Conservation (phyloP, 2,888 invertebrate species). For the Glomeris marginata region DNA sequence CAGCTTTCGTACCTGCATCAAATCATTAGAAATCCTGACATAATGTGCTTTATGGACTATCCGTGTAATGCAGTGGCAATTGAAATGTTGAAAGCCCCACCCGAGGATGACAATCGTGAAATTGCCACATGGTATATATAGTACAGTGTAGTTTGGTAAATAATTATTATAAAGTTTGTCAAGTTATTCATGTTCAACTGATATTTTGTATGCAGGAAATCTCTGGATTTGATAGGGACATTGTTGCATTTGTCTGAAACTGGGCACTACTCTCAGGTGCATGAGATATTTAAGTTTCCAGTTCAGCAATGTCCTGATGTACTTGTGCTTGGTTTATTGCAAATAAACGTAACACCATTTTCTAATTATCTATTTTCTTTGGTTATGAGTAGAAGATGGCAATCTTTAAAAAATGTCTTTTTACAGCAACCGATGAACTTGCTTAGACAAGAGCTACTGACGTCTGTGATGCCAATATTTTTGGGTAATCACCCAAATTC, state of each 20-base stretch:
- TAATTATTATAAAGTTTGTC: background rate
- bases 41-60: constrained; percentile 88
- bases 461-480: constrained; percentile 79
- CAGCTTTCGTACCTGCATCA: constrained; percentile 67
- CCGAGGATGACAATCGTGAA: constrained; percentile 89
- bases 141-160: background rate
- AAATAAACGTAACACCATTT: constrained; percentile 29
- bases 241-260: constrained; percentile 73
- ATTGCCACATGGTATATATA: constrained; percentile 59
- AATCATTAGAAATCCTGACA: constrained; percentile 76
- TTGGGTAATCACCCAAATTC: constrained; percentile 92
- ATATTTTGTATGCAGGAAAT: constrained; percentile 40
- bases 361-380: too few species aligned
- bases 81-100: constrained; percentile 80
- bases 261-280: constrained; percentile 64
- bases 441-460: constrained; percentile 65
- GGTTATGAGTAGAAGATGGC: background rate
- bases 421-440: constrained; percentile 29
- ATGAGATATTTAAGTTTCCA: constrained; percentile 82
- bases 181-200: background rate
- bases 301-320: constrained; percentile 90
- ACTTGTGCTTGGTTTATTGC: constrained; percentile 70
- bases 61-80: constrained; percentile 72
- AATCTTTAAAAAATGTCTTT: background rate
- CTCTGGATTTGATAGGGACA: constrained; percentile 76